Base-by-base conservation (phyloP, 2,888 invertebrate genomes). In the Pseudococcus viburni region DNA sequence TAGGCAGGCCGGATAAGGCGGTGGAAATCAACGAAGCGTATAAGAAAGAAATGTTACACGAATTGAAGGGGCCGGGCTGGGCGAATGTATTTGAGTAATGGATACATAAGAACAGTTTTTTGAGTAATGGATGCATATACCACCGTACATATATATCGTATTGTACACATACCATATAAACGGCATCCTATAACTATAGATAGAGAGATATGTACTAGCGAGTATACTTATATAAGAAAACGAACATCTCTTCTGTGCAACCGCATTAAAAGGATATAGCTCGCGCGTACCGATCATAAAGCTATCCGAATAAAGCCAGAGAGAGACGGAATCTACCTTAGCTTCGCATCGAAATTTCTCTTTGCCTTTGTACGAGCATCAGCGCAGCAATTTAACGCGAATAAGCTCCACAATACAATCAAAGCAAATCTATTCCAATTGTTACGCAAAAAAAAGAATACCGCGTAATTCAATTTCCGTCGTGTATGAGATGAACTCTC, bases 21-120 rank as follows among this genome's bases (percentile, higher is more conserved):
- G 77, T 39, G 77, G 26, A 77, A 77, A 77, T 77, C 77, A 77
- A 77, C 77, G 39, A 39, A 77, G 77, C 77, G 77, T 77, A 77
- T 64, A 64, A 64, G 64, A 77, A 77, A 77, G 77, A 77, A 77
- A 77, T 51, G 51, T 51, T 77, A 39, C 77, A 39, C 17, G 77
- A 77, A 77, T 77, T 15, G 33, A 39, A 77, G 33, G 22, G 64
- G 64, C 19, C 11, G 64, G 51, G 51, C 51, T 17, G 51, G 64
- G 64, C 64, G 9, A 64, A 64, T 64, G 64, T 64, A 22, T 64
- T 64, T 64, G 64, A 64, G 64, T 64, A 64, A 64, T 64, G 64
- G 64, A 64, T 64, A 64, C 22, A 64, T 64, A 64, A 64, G 64
- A 64, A 64, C 9, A 64, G 19, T 64, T 64, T 64, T 64, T 64